Conservation (phyloP, 2,888 invertebrate species). For the Eupithecia centaureata region DNA sequence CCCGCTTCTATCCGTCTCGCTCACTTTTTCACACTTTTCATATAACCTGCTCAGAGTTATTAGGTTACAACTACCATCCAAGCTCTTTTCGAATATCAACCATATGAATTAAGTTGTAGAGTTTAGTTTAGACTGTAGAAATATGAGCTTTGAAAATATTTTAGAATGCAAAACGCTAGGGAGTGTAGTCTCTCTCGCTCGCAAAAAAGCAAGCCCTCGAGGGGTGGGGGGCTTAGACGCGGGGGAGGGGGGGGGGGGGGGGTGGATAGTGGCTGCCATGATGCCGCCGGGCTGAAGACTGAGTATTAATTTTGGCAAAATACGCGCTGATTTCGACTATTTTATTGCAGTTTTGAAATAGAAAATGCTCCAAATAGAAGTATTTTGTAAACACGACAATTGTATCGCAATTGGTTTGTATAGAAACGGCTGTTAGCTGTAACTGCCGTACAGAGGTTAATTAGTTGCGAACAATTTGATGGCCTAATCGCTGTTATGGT, state of each 20-base stretch:
- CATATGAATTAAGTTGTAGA: neutral
- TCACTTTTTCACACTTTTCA: constrained; percentile 84
- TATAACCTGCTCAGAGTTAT: constrained; percentile 46
- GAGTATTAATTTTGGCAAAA: constrained; percentile 80
- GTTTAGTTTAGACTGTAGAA: constrained; percentile 37
- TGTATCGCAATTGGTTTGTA: neutral
- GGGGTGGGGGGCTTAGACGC: constrained; percentile 63
- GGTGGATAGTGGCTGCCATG: constrained; percentile 73
- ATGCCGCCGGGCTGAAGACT: constrained; percentile 78
- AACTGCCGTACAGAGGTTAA: neutral
- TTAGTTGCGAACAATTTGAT: neutral
- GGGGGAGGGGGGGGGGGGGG: constrained; percentile 50
- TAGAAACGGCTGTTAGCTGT: neutral
- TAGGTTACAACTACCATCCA: constrained; percentile 46
- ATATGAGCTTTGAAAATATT: constrained; percentile 73
- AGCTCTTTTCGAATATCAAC: constrained; percentile 41
- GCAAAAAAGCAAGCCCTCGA: constrained; percentile 78
- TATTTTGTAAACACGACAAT: neutral
- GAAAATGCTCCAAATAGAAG: constrained; percentile 19
- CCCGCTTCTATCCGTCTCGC: constrained; percentile 82
- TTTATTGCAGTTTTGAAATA: constrained; percentile 57
- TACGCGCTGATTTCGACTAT: constrained; percentile 74
- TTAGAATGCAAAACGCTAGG: constrained; percentile 80
- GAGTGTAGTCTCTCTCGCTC: constrained; percentile 82
- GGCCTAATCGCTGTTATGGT: neutral